Percentiles rank a stretch among this genome's conserved stretches.
Evolutionary conservation across 2,888 invertebrate genomes (phyloP).

Genomic region (Pasiphila rectangulata): DNA sequence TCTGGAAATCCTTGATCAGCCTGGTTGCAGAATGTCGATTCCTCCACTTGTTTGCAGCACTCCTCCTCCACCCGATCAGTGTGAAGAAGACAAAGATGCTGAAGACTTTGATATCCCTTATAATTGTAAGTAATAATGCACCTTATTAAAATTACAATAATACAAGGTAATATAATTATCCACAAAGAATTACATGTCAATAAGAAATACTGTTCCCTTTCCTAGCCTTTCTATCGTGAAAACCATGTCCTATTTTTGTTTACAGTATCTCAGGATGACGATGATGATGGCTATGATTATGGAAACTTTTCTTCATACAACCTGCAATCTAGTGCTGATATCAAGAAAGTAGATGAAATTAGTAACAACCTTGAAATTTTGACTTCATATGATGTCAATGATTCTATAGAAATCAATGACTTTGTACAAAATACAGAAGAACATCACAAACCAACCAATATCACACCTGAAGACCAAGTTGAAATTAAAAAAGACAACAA

Average conservation of each 20-base stretch:
- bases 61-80: conserved; percentile 84
- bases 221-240: no score
- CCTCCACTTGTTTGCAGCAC: conserved; percentile 85
- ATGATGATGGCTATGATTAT: conserved; percentile 63
- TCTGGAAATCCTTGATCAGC: conserved; percentile 37
- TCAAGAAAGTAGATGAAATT: conserved; percentile 28
- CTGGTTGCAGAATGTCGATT: conserved; percentile 77
- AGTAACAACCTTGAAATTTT: conserved; percentile 25
- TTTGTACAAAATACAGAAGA: conserved; percentile 23
- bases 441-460: conserved; percentile 26
- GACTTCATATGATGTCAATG: conserved; percentile 26
- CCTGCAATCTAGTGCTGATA: conserved; percentile 40
- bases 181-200: no score
- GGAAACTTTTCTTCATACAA: conserved; percentile 57
- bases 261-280: conserved; percentile 74
- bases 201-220: no score
- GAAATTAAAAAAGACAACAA: conserved; percentile 50
- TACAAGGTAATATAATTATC: no score
- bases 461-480: conserved; percentile 36
- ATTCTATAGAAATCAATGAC: conserved; percentile 29
- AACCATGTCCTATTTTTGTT: no score
- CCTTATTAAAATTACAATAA: no score
- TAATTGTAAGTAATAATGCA: conserved; percentile 67
- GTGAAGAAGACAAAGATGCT: conserved; percentile 82
- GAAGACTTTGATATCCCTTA: conserved; percentile 73